Evolutionary conservation across 2,888 invertebrate species (phyloP).

Genomic region (Thymelicus acteon): DNA sequence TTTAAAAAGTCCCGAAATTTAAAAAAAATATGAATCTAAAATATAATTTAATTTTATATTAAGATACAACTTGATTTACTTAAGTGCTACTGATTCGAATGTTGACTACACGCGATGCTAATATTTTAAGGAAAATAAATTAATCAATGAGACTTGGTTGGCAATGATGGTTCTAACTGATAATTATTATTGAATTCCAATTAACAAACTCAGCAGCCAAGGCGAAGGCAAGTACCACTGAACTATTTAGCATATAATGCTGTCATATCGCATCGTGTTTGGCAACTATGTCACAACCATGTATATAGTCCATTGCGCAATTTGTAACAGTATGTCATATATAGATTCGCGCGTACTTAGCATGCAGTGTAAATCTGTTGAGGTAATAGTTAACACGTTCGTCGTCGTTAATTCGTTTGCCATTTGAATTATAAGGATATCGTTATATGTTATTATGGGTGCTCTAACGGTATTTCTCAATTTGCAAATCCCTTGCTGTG

Average conservation of each 20-base stretch:
- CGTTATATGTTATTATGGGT: slow-evolving; percentile 14
- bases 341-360: slow-evolving; percentile 59
- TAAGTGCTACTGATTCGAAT: no score
- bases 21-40: no score
- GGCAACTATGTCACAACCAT: slow-evolving; percentile 42
- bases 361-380: slow-evolving; percentile 61
- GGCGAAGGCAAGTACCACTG: slow-evolving; percentile 1
- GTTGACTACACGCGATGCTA: no score
- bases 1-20: no score
- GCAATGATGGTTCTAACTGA: no score
- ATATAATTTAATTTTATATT: no score
- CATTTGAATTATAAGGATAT: slow-evolving; percentile 40
- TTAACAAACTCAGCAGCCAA: neutral
- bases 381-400: slow-evolving; percentile 57
- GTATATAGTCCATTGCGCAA: slow-evolving; percentile 59
- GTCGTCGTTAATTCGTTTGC: slow-evolving; percentile 42
- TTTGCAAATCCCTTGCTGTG: neutral
- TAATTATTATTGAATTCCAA: neutral
- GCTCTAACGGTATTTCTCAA: slow-evolving; percentile 14
- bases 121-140: no score
- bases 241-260: slow-evolving; percentile 31
- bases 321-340: slow-evolving; percentile 46
- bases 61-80: no score
- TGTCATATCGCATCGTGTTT: slow-evolving; percentile 26
- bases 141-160: no score